Percentiles rank a stretch among this genome's conserved stretches.
These are phyloP conservation scores for Tragelaphus imberbis DNA, from an alignment of 2,113 vertebrate species.

Conservation along the genomic window DNA sequence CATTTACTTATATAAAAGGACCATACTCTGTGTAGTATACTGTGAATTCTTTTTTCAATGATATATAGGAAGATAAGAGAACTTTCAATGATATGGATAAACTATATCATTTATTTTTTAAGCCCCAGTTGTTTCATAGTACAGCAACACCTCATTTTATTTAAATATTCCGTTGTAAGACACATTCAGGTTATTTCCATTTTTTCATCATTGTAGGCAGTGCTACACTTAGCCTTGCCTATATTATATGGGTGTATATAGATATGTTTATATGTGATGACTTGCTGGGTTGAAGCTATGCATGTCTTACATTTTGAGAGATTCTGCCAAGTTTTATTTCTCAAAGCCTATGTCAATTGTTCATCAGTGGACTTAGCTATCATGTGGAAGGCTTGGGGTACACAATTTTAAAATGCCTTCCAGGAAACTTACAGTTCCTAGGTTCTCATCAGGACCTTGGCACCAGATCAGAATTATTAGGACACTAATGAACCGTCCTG, in stretches of 20 bases:
- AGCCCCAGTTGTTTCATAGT: not conserved
- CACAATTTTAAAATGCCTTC: not conserved
- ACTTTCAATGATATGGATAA: not conserved
- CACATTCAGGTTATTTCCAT: not conserved
- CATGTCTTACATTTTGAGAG: not conserved
- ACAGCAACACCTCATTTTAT: not conserved
- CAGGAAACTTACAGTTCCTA: not conserved
- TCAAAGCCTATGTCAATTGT: rapidly evolving
- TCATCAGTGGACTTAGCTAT: not conserved
- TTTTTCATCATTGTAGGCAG: not conserved
- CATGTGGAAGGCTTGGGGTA: not conserved
- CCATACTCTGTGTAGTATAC: not conserved
- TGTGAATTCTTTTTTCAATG: not conserved
- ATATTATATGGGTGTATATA: rapidly evolving
- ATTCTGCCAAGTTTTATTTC: not conserved
- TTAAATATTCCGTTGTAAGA: not conserved
- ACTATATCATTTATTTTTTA: not conserved
- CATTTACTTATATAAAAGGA: not conserved
- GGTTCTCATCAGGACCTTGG: conserved; percentile 6
- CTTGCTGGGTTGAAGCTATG: not conserved
- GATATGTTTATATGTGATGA: not conserved
- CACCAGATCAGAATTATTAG: not conserved
- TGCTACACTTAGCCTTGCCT: not conserved
- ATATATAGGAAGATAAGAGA: not conserved
- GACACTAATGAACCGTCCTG: not conserved